Evolutionary conservation across 1,140 invertebrate genomes (phyloP).

Genomic region (Polypedilum pembai): DNA sequence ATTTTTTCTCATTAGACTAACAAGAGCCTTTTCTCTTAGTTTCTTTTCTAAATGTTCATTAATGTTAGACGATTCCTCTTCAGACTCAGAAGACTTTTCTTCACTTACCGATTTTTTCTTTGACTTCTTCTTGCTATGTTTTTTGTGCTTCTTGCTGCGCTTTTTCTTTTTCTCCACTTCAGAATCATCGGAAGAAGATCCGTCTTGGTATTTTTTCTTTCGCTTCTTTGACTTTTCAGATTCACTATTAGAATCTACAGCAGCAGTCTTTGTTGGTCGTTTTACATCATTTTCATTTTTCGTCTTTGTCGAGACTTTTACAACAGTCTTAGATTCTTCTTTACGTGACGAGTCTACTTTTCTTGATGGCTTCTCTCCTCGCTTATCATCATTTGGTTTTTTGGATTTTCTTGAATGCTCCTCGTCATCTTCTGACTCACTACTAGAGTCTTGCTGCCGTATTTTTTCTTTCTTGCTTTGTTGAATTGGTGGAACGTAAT

Average conservation of each 20-base stretch:
- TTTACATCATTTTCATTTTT: background rate
- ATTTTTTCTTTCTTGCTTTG: slow-evolving; percentile 41
- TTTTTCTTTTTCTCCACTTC: slow-evolving; percentile 57
- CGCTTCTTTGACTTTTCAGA: slow-evolving; percentile 44
- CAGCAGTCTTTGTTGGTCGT: background rate
- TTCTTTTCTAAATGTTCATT: slow-evolving; percentile 79
- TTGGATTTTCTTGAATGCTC: slow-evolving; percentile 45
- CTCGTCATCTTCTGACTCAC: slow-evolving; percentile 29
- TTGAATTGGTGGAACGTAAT: background rate
- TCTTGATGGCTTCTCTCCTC: slow-evolving; percentile 39
- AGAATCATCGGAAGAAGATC: slow-evolving; percentile 53
- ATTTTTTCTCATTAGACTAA: slow-evolving; percentile 21
- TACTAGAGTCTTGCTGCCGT: slow-evolving; percentile 44
- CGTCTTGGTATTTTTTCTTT: slow-evolving; percentile 53
- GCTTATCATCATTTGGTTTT: slow-evolving; percentile 42
- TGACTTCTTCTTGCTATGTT: slow-evolving; percentile 61
- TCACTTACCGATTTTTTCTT: slow-evolving; percentile 57
- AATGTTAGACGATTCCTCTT: slow-evolving; percentile 55
- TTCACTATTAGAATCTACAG: slow-evolving; percentile 22
- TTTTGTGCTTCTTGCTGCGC: slow-evolving; percentile 58
- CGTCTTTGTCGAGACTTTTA: background rate
- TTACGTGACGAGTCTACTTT: slow-evolving; percentile 43
- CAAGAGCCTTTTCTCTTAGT: slow-evolving; percentile 73
- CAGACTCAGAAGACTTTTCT: slow-evolving; percentile 55
- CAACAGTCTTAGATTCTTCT: slow-evolving; percentile 35